phyloP scores from a whole-genome alignment of 1,140 invertebrate genomes.

The Ptiloglossa arizonensis region DNA sequence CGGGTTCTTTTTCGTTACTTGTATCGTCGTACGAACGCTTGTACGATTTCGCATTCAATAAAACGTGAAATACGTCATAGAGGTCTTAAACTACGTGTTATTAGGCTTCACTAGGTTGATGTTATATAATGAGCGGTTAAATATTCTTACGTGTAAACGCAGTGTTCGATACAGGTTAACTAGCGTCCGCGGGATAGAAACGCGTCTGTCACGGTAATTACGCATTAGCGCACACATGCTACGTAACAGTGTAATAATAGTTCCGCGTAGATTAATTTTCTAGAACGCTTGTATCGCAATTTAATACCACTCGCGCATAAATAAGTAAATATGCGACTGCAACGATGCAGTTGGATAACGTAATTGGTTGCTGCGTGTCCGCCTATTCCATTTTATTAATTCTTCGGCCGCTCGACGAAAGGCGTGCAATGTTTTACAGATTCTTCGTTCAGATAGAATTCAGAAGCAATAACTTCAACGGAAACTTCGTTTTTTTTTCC shows the following conservation, averaged over 20 bases:
- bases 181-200: background rate
- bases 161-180: background rate
- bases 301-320: background rate
- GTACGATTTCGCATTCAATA: too few relatives aligned
- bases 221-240: background rate
- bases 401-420: too few relatives aligned
- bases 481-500: too few relatives aligned
- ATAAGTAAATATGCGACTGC: background rate
- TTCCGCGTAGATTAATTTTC: conserved; percentile 14
- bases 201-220: background rate
- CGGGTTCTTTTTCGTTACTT: too few relatives aligned
- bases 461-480: too few relatives aligned
- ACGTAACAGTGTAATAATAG: background rate
- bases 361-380: background rate
- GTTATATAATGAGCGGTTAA: too few relatives aligned
- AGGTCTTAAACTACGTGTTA: background rate
- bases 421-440: too few relatives aligned
- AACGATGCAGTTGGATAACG: background rate
- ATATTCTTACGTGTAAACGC: background rate
- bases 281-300: background rate
- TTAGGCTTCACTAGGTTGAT: too few relatives aligned
- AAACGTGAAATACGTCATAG: background rate
- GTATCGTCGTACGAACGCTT: too few relatives aligned
- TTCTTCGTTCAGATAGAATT: too few relatives aligned
- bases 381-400: too few relatives aligned